phyloP scores from a whole-genome alignment of 2,797 vertebrate genomes.

The Mus minutoides region DNA sequence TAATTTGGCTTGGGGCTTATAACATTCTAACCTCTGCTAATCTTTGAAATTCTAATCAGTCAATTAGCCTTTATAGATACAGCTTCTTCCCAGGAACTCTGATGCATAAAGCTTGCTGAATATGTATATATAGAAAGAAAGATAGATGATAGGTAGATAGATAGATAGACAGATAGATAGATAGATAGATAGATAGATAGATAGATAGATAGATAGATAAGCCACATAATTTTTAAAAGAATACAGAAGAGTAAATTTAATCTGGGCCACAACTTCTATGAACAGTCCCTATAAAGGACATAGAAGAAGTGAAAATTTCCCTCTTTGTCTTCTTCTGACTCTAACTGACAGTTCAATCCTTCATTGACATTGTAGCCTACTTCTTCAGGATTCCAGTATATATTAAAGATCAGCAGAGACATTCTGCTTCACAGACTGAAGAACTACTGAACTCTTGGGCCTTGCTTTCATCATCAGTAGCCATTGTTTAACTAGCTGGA shows the following conservation, averaged over 20 bases:
- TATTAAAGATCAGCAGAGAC: not conserved
- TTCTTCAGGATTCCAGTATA: not conserved
- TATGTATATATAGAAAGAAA: no score
- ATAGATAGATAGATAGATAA: no score
- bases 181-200: no score
- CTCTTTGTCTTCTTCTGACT: not conserved
- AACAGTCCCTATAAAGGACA: not conserved
- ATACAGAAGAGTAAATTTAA: not conserved
- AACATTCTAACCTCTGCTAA: not conserved
- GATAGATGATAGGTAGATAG: no score
- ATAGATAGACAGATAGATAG: no score
- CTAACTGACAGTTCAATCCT: not conserved
- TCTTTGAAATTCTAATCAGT: not conserved
- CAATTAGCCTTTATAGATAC: not conserved
- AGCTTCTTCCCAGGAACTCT: not conserved
- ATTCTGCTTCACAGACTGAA: not conserved
- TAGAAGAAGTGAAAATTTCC: not conserved
- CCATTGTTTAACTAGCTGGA: not conserved
- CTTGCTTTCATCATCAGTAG: not conserved
- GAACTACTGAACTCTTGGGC: not conserved
- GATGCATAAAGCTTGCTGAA: not conserved
- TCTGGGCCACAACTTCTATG: not conserved
- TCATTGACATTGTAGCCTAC: not conserved
- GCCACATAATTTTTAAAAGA: not conserved
- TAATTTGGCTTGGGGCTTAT: not conserved